Conservation (phyloP, 2,113 vertebrate genomes). For the Macrotus californicus region DNA sequence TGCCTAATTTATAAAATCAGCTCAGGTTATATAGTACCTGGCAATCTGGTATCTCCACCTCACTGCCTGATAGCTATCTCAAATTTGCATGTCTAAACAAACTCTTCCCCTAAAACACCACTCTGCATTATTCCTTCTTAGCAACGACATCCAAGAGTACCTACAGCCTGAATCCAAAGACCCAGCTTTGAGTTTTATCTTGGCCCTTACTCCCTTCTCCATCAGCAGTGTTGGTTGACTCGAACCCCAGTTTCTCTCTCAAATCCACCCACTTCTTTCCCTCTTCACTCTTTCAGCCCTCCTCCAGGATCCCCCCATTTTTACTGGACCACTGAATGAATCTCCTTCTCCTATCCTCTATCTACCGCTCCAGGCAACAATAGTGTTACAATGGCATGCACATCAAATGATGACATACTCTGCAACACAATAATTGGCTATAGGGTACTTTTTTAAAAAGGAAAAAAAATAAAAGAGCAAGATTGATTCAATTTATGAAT, state of each 20-base stretch:
- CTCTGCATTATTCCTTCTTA: not conserved
- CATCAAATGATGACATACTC: not conserved
- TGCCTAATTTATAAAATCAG: not conserved
- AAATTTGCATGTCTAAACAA: not conserved
- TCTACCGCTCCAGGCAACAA: not conserved
- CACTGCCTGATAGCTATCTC: not conserved
- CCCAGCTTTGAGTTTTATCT: not conserved
- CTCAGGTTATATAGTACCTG: not conserved
- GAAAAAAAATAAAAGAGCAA: not conserved
- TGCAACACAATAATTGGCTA: not conserved
- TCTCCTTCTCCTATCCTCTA: not conserved
- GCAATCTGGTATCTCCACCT: not conserved
- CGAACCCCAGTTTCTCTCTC: not conserved
- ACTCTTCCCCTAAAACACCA: not conserved
- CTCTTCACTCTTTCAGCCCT: not conserved
- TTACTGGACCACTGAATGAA: not conserved
- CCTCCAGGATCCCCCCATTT: not conserved
- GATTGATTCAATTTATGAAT: not conserved
- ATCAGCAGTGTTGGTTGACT: not conserved
- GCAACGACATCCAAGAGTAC: not conserved
- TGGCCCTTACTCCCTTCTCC: not conserved
- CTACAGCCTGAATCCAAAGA: not conserved
- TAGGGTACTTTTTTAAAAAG: not conserved
- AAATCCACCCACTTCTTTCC: not conserved
- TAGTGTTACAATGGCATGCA: not conserved